Base-by-base conservation (phyloP, 2,113 vertebrate genomes). In the Poeciliopsis occidentalis region DNA sequence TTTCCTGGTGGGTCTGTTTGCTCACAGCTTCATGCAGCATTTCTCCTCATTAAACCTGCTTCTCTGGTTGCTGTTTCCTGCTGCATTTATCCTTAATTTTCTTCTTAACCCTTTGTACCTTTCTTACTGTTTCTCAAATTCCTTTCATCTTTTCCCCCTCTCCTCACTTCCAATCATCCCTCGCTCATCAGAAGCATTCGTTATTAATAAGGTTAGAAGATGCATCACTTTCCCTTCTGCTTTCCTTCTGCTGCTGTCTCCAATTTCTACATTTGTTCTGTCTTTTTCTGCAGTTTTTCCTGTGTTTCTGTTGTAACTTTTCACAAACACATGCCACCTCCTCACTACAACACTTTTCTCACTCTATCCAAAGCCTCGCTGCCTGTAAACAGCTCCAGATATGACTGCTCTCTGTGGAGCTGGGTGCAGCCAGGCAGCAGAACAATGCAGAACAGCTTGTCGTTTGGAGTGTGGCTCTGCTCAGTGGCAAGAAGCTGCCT, bases 371-470 rank as follows among this genome's bases (percentile, higher is more conserved):
- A 17, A 66, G 78, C 83, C 37, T 30, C 76, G 69, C 75, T 78
- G 65, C 76, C 67, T 76, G 62, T 66, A 57, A 74, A 70, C 73
- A 73, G 73, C 75, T 79, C 32, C 73, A 69, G 71, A 75, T 60
- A 67, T 62, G 74, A 80, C 75, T 81, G 66, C 31, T 82, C 78
- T 83, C 68, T 67, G 75, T 4, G 60, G 34, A 81, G 80, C 64
- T 68, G 86, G 80, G 86, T 91, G 86, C 82, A 73, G 75, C 79
- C 8, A 65, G 75, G 41, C 72, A 85, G 67, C 71, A 69, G 75
- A 87, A 85, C 81, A 88, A 84, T 85, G 78, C 69, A 74, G 83
- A 85, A 51, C 76, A 86, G 80, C 76, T 80, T 85, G 84, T 88
- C 76, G 62, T 77, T 85, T 79, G 70, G 34, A 84, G 64, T 60